Conservation (phyloP, 2,797 vertebrate genomes). For the Champsocephalus esox region DNA sequence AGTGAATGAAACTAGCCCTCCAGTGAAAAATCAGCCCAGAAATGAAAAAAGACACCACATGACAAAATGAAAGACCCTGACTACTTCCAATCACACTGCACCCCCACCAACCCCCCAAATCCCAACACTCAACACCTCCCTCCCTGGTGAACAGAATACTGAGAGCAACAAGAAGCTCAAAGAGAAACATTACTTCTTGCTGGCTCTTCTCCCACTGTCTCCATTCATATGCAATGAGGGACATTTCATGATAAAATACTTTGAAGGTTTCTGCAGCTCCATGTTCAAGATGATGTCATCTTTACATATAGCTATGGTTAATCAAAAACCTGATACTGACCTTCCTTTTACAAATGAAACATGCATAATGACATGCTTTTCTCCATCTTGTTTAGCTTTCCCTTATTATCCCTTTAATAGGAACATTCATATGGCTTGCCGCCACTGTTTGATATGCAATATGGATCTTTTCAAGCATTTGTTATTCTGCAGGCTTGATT, state of each 20-base stretch:
- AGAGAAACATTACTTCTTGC: constrained; percentile 40
- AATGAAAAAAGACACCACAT: constrained; percentile 64
- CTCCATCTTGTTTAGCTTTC: constrained; percentile 8
- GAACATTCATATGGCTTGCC: constrained; percentile 56
- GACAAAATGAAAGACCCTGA: constrained; percentile 69
- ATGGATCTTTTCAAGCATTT: constrained; percentile 65
- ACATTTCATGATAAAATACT: constrained; percentile 28
- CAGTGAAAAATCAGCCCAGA: constrained; percentile 65
- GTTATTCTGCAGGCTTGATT: constrained; percentile 64
- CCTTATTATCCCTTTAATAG: constrained; percentile 39
- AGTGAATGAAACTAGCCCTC: constrained; percentile 70
- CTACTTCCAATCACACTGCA: constrained; percentile 51
- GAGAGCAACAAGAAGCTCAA: constrained; percentile 47
- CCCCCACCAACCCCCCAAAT: neutral
- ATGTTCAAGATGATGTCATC: constrained; percentile 32
- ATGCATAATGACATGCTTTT: constrained; percentile 35
- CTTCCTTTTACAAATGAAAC: constrained; percentile 29
- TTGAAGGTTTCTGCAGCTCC: constrained; percentile 5
- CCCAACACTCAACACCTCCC: constrained; percentile 12
- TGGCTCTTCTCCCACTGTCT: constrained; percentile 11
- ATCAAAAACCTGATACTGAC: constrained; percentile 20
- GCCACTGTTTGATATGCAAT: constrained; percentile 66
- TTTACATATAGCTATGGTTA: constrained; percentile 4
- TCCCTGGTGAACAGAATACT: constrained; percentile 49
- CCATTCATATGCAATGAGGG: constrained; percentile 35